phyloP scores from a whole-genome alignment of 53 echinoderm and acorn worm genomes.

The Antedon mediterranea region DNA sequence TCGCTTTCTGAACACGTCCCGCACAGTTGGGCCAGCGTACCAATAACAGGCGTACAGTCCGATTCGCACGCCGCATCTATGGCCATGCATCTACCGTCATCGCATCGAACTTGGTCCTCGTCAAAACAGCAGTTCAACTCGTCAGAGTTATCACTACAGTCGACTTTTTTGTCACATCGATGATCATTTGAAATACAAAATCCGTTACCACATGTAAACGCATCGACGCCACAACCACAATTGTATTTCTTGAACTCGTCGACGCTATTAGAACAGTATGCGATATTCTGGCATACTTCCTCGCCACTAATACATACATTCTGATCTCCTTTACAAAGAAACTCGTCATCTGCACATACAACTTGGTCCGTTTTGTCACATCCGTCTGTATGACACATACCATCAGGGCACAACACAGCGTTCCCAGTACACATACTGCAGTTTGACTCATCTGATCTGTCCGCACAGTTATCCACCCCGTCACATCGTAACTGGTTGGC shows the following conservation, averaged over 20 bases:
- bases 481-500: background rate
- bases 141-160: background rate
- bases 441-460: background rate
- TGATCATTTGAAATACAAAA: background rate
- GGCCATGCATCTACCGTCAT: background rate
- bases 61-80: background rate
- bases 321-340: background rate
- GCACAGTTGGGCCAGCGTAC: background rate
- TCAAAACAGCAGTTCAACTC: background rate
- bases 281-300: background rate
- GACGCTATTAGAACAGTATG: background rate
- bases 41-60: background rate
- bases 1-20: background rate
- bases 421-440: background rate
- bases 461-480: background rate
- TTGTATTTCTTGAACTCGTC: background rate
- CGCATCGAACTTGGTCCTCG: background rate
- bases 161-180: background rate
- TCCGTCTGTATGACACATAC: background rate
- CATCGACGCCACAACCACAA: background rate
- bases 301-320: background rate
- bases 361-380: too few species aligned
- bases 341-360: background rate
- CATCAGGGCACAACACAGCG: background rate
- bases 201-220: background rate